Conservation (phyloP, 1,140 invertebrate species). For the Papilio xuthus region DNA sequence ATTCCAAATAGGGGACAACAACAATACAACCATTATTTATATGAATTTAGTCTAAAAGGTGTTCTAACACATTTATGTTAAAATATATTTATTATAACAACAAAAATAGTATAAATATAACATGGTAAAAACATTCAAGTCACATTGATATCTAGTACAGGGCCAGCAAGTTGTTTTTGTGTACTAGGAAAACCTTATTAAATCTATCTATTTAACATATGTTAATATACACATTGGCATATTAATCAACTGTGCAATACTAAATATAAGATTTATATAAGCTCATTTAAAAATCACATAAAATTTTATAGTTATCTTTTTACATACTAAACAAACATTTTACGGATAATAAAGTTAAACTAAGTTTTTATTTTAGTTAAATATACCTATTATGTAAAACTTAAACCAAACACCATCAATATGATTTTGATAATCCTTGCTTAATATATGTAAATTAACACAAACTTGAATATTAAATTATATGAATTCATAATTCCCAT, state of each 20-base stretch:
- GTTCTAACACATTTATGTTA: neutral
- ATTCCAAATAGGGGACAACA: too few species aligned
- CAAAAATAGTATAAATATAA: neutral
- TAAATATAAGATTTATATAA: neutral
- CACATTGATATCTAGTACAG: constrained; percentile 23
- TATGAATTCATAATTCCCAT: neutral
- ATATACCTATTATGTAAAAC: neutral
- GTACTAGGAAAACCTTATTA: constrained; percentile 22
- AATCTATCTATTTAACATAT: constrained; percentile 23
- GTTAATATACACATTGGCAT: constrained; percentile 9
- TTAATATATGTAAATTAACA: constrained; percentile 10
- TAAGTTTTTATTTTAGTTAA: neutral
- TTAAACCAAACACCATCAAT: neutral
- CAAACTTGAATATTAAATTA: neutral
- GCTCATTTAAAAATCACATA: neutral
- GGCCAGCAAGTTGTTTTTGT: constrained; percentile 28
- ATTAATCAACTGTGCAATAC: neutral
- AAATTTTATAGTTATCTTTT: neutral
- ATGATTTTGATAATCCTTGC: neutral
- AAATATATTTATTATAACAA: neutral
- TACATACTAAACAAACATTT: neutral
- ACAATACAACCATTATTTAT: too few species aligned
- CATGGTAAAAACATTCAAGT: neutral
- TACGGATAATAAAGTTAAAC: neutral
- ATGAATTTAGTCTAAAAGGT: neutral